Conservation (phyloP, 2,888 invertebrate species). For the Steinernema carpocapsae region DNA sequence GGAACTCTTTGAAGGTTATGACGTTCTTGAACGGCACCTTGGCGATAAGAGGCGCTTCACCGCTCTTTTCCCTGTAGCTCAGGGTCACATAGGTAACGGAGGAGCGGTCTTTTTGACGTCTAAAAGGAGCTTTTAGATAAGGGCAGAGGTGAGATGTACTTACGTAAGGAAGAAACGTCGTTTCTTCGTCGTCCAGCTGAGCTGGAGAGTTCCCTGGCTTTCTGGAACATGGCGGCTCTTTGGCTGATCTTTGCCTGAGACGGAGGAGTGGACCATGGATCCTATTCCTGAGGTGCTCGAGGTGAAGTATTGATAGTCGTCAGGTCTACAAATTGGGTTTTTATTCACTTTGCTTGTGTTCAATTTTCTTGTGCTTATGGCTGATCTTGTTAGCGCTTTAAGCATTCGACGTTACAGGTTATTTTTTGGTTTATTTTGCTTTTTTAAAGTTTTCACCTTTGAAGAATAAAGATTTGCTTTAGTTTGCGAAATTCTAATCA, state of each 20-base stretch:
- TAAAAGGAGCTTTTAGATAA: conserved; percentile 3
- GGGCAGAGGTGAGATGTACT: too few relatives aligned
- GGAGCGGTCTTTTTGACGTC: conserved; percentile 35
- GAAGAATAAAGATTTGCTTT: too few relatives aligned
- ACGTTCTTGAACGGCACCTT: conserved; percentile 50
- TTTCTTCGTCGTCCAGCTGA: conserved; percentile 1
- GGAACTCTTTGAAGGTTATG: conserved; percentile 57
- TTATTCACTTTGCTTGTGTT: too few relatives aligned
- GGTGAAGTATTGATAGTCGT: conserved; percentile 25
- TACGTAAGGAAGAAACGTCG: conserved; percentile 42
- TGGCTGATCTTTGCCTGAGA: conserved; percentile 26
- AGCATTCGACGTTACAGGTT: too few relatives aligned
- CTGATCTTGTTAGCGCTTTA: too few relatives aligned
- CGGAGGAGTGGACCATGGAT: conserved; percentile 43
- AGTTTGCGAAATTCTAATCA: too few relatives aligned
- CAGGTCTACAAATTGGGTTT: conserved; percentile 10
- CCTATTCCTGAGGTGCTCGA: conserved; percentile 44
- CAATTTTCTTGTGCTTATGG: too few relatives aligned
- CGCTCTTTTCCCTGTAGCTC: conserved; percentile 40
- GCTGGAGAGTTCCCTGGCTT: conserved; percentile 41
- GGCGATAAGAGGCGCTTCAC: conserved; percentile 61
- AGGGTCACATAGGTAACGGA: conserved; percentile 39
- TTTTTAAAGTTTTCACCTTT: too few relatives aligned
- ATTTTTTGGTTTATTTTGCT: too few relatives aligned
- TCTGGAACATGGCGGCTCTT: conserved; percentile 41